phyloP scores from a whole-genome alignment of 1,140 invertebrate species.

The Drosophila pruinosa region DNA sequence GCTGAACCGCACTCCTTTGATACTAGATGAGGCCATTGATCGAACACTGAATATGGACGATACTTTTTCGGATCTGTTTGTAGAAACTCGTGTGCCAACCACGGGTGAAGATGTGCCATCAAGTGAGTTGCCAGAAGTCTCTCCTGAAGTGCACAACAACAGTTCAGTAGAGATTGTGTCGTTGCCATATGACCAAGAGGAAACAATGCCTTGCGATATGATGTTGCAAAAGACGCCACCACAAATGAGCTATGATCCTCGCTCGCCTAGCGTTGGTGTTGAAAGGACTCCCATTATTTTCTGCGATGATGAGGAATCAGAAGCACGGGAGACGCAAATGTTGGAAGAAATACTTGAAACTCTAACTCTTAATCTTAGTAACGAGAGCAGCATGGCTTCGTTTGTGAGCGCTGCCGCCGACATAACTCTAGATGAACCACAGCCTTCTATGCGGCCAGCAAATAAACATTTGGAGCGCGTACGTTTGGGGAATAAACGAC shows the following conservation, averaged over 20 bases:
- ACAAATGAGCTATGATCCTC: slow-evolving; percentile 74
- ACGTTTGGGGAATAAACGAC: slow-evolving; percentile 56
- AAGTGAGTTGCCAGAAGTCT: slow-evolving; percentile 5
- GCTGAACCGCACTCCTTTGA: slow-evolving; percentile 82
- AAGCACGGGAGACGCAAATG: slow-evolving; percentile 64
- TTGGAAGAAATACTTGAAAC: slow-evolving; percentile 74
- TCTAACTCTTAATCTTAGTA: slow-evolving; percentile 65
- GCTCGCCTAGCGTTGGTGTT: slow-evolving; percentile 83
- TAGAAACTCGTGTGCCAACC: slow-evolving; percentile 58
- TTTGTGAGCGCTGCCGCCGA: slow-evolving; percentile 46
- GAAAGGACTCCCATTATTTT: slow-evolving; percentile 83
- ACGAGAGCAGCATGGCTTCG: slow-evolving; percentile 62
- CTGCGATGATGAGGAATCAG: slow-evolving; percentile 71
- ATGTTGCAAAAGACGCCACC: slow-evolving; percentile 32
- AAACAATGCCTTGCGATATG: slow-evolving; percentile 61
- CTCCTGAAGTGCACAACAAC: slow-evolving; percentile 39
- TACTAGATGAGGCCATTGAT: slow-evolving; percentile 77
- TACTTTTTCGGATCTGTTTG: slow-evolving; percentile 76
- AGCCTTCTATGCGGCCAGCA: slow-evolving; percentile 15
- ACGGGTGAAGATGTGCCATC: neutral
- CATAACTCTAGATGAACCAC: slow-evolving; percentile 16
- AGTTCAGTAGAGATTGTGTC: slow-evolving; percentile 64
- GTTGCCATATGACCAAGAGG: slow-evolving; percentile 58
- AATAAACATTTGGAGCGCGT: slow-evolving; percentile 79
- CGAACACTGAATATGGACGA: slow-evolving; percentile 75